Evolutionary conservation across 1,140 invertebrate species (phyloP).

Genomic region (Bombus difficillimus): DNA sequence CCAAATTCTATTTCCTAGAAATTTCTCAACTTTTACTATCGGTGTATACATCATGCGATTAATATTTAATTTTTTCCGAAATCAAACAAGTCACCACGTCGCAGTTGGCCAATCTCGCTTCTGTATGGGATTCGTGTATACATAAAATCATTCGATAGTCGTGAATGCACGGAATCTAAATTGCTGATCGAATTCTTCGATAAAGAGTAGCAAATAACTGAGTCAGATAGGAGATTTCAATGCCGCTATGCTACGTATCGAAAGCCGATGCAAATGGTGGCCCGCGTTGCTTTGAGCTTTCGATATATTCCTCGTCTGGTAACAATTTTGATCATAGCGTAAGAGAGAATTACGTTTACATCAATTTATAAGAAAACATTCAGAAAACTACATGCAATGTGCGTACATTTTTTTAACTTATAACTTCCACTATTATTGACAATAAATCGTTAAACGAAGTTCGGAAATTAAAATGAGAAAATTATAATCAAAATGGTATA

Average conservation of each 20-base stretch:
- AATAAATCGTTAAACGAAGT: too few species aligned
- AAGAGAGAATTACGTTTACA: not conserved
- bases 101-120: not conserved
- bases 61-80: not conserved
- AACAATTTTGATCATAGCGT: not conserved
- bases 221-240: conserved; percentile 75
- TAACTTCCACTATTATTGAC: too few species aligned
- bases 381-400: too few species aligned
- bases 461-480: too few species aligned
- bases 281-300: not conserved
- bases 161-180: not conserved
- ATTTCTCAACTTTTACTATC: too few species aligned
- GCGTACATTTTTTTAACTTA: too few species aligned
- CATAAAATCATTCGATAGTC: not conserved
- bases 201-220: conserved; percentile 27
- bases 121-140: not conserved
- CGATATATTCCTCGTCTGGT: not conserved
- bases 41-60: not conserved
- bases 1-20: too few species aligned
- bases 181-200: not conserved
- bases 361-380: not conserved
- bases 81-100: not conserved
- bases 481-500: too few species aligned
- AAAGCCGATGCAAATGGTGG: conserved; percentile 56
- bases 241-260: conserved; percentile 72